Base-by-base conservation (phyloP, 1,140 invertebrate genomes). In the Cotesia vestalis region DNA sequence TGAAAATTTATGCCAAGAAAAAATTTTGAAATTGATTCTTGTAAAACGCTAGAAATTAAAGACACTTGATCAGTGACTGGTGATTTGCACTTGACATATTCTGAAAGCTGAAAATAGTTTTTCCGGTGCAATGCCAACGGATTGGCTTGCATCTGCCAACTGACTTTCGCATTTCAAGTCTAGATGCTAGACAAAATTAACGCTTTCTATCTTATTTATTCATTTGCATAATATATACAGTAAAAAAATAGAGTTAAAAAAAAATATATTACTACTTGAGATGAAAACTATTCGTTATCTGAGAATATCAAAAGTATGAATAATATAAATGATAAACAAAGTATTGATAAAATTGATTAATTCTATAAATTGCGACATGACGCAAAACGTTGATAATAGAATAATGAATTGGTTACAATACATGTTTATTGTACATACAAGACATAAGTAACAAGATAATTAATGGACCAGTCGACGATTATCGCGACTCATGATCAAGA, bases 131-230 rank as follows among this genome's bases (percentile, higher is more conserved):
- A 14, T 12, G 53, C 53, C 53, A 55, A n/a, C 11, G 4, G 12
- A 55, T 46, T 6, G 11, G 11, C 40, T 46, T 27, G 27, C 27
- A 51, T 51, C 17, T 55, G 53, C 12, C 53, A 55, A 55, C 3
- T 55, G 4, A 55, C 17, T 55, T 17, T n/a, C n/a, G 53, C n/a
- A 55, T 55, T 55, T 55, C 53, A 55, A 55, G 53, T 55, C 53
- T n/a, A 55, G 4, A 6, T 17, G 12, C n/a, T n/a, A 55, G 2
- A 9, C 4, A n/a, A 17, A 55, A 12, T 55, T 4, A 46, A n/a
- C 14, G 2, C 53, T 55, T 14, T 14, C 4, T 14, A 55, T 5
- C 27, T 27, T 27, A 27, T 27, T 27, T 27, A 27, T 2, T 27
- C 2, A 27, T 27, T 27, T 3, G 27, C 27, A 27, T 27, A 27